A percentile compares a stretch with the other conserved stretches of the same genome.
phyloP scores from a whole-genome alignment of 2,797 vertebrate genomes.

The Cyclopterus lumpus region DNA sequence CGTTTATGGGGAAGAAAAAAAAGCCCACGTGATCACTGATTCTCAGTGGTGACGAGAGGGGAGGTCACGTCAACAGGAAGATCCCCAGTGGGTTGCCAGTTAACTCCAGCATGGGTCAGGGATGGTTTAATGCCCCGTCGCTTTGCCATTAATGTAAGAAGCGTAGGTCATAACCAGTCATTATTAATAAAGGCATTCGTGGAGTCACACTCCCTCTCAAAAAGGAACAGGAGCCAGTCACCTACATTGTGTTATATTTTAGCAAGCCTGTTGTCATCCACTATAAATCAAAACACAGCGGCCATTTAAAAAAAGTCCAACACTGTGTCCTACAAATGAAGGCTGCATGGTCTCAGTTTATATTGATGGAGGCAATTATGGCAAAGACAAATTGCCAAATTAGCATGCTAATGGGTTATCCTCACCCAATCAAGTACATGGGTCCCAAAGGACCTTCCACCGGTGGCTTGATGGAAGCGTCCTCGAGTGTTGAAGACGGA shows the following conservation, averaged over 20 bases:
- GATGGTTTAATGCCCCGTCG: background rate
- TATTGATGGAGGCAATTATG: slow-evolving; percentile 73
- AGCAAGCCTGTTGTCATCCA: background rate
- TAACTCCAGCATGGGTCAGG: background rate
- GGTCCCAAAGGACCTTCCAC: slow-evolving; percentile 51
- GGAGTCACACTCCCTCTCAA: background rate
- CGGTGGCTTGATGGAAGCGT: slow-evolving; percentile 46
- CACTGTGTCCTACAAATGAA: slow-evolving; percentile 41
- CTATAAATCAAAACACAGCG: slow-evolving; percentile 35
- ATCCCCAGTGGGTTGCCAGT: background rate
- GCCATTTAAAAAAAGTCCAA: background rate
- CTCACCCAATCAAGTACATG: slow-evolving; percentile 55
- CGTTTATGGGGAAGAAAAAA: background rate
- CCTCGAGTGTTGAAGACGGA: slow-evolving; percentile 44
- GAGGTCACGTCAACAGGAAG: slow-evolving; percentile 10
- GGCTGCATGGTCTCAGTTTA: slow-evolving; percentile 23
- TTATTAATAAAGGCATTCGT: background rate
- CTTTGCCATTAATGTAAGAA: background rate
- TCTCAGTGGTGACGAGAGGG: background rate
- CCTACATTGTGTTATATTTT: background rate
- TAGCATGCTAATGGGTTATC: slow-evolving; percentile 74
- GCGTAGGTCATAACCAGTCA: background rate
- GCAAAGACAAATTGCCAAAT: slow-evolving; percentile 67
- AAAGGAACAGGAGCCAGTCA: background rate
- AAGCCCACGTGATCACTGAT: background rate